phyloP scores from a whole-genome alignment of 1,140 invertebrate species.

The Bacillus rossius region DNA sequence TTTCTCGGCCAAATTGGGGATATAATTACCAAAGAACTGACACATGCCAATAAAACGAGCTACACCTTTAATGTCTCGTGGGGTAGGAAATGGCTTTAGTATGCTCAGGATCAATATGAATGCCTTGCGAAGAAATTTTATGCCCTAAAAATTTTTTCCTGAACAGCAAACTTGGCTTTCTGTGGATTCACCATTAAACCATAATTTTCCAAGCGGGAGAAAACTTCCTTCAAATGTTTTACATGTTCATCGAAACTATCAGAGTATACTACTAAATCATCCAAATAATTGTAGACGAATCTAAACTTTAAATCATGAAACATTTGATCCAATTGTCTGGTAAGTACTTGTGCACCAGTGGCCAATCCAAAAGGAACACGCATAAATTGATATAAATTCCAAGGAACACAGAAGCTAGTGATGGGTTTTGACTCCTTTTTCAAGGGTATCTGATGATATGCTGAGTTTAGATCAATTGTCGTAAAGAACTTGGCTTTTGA shows the following conservation, averaged over 20 bases:
- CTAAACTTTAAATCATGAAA: background rate
- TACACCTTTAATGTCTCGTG: too few relatives aligned
- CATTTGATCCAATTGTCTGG: background rate
- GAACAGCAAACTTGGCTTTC: background rate
- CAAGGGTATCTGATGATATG: background rate
- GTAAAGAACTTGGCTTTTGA: too few relatives aligned
- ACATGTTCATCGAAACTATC: background rate
- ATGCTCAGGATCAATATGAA: background rate
- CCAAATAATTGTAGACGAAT: background rate
- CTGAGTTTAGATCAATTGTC: background rate
- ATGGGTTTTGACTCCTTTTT: background rate
- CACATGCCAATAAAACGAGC: too few relatives aligned
- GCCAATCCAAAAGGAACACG: background rate
- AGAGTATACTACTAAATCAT: background rate
- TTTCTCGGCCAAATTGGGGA: background rate
- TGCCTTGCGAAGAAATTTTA: background rate
- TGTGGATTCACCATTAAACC: background rate
- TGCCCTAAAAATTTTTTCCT: background rate
- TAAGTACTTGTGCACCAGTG: background rate
- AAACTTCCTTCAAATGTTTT: background rate
- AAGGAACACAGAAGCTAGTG: background rate
- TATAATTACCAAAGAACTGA: background rate
- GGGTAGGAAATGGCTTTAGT: background rate
- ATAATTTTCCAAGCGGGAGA: background rate
- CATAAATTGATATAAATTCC: background rate